Evolutionary conservation across 1,140 invertebrate species (phyloP).

Genomic region (Sminthurinus signatus): DNA sequence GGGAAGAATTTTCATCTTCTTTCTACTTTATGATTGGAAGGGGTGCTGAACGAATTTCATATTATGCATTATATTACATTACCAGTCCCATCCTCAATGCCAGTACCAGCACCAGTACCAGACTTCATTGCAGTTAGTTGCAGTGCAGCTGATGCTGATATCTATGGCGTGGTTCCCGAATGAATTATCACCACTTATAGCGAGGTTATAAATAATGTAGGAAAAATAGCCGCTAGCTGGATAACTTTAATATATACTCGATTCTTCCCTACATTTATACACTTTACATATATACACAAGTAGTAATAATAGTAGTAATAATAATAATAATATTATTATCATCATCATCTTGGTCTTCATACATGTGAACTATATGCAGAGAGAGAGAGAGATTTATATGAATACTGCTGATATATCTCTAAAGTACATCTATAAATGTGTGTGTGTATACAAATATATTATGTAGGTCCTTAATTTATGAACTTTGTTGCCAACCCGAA

Average conservation of each 20-base stretch:
- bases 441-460: neutral
- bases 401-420: too few relatives aligned
- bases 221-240: slow-evolving; percentile 20
- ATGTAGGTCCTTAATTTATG: slow-evolving; percentile 17
- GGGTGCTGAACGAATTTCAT: neutral
- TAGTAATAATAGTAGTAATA: slow-evolving; percentile 4
- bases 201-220: slow-evolving; percentile 27
- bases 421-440: too few relatives aligned
- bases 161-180: slow-evolving; percentile 27
- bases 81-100: too few relatives aligned
- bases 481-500: slow-evolving; percentile 23
- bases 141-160: slow-evolving; percentile 4
- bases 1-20: slow-evolving; percentile 1
- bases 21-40: slow-evolving; percentile 1
- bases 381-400: neutral
- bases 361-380: neutral
- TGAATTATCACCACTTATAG: slow-evolving; percentile 28
- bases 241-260: slow-evolving; percentile 18
- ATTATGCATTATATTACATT: neutral
- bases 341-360: too few relatives aligned
- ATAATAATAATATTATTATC: neutral
- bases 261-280: slow-evolving; percentile 12
- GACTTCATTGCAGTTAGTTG: too few relatives aligned
- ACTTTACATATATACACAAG: slow-evolving; percentile 2
- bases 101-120: too few relatives aligned